Evolutionary conservation across 1,140 invertebrate species (phyloP).

Genomic region (Drosophila hydei): DNA sequence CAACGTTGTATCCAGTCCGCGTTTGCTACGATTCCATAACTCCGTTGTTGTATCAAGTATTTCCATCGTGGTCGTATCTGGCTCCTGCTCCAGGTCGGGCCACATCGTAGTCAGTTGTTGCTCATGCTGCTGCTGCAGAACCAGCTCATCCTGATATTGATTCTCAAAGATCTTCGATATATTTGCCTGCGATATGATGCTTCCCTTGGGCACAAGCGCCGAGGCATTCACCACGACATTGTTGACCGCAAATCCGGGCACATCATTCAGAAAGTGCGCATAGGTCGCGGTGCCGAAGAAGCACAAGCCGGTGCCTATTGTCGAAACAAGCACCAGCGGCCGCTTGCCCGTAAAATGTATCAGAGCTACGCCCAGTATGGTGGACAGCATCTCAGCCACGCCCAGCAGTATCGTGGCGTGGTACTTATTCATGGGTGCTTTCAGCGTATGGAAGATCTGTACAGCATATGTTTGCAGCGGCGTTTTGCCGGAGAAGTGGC

Average conservation of each 20-base stretch:
- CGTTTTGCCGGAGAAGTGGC: conserved; percentile 89
- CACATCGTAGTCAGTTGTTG: conserved; percentile 45
- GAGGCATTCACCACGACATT: conserved; percentile 83
- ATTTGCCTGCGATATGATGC: conserved; percentile 73
- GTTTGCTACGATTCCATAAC: conserved; percentile 45
- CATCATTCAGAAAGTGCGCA: conserved; percentile 70
- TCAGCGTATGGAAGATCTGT: conserved; percentile 87
- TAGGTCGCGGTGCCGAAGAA: conserved; percentile 85
- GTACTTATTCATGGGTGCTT: conserved; percentile 89
- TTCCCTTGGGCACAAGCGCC: conserved; percentile 63
- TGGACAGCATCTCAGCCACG: conserved; percentile 87
- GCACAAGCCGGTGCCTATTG: conserved; percentile 86
- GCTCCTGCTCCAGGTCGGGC: conserved; percentile 29
- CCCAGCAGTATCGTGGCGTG: conserved; percentile 89
- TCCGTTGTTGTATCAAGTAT: conserved; percentile 31
- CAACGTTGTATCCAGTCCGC: conserved; percentile 42
- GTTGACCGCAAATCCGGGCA: conserved; percentile 75
- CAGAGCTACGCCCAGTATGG: conserved; percentile 86
- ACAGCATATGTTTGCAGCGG: conserved; percentile 90
- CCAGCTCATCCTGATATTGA: conserved; percentile 41
- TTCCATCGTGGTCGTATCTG: conserved; percentile 61
- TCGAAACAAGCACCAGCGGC: conserved; percentile 87
- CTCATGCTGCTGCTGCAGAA: conserved; percentile 32
- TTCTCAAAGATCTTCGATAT: conserved; percentile 74
- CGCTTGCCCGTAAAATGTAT: conserved; percentile 90